Conservation (phyloP, 1,140 invertebrate species). For the Calycopis cecrops region DNA sequence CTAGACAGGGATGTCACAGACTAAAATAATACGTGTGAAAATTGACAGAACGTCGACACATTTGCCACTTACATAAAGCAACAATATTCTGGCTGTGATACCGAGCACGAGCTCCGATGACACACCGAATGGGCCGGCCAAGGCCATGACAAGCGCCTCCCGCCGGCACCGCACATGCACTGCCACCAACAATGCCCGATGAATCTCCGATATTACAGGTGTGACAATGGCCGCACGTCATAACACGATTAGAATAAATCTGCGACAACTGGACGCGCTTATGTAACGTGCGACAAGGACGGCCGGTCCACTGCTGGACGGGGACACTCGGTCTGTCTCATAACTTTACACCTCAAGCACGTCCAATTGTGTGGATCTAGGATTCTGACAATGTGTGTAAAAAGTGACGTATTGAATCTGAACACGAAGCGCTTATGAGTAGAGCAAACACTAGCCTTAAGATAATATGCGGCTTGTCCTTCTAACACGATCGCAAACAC, state of each 20-base stretch:
- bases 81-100: constrained; percentile 24
- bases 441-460: constrained; percentile 2
- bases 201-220: neutral
- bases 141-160: constrained; percentile 26
- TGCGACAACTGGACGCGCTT: neutral
- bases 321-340: neutral
- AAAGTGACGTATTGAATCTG: too few species aligned
- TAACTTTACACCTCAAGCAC: too few species aligned
- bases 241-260: neutral
- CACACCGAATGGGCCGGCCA: constrained; percentile 20
- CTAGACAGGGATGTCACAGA: too few species aligned
- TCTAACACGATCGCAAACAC: constrained; percentile 3
- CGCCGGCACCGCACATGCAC: constrained; percentile 18
- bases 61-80: constrained; percentile 29
- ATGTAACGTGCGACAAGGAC: neutral
- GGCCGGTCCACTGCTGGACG: neutral
- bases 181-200: neutral
- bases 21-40: too few species aligned
- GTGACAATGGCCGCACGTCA: constrained; percentile 2
- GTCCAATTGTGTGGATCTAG: too few species aligned
- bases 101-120: constrained; percentile 29
- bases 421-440: neutral
- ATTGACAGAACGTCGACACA: too few species aligned
- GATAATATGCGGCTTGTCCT: constrained; percentile 6
- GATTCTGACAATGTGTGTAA: too few species aligned